Base-by-base conservation (phyloP, 1,140 invertebrate genomes). In the Gonatopus flavifemur region DNA sequence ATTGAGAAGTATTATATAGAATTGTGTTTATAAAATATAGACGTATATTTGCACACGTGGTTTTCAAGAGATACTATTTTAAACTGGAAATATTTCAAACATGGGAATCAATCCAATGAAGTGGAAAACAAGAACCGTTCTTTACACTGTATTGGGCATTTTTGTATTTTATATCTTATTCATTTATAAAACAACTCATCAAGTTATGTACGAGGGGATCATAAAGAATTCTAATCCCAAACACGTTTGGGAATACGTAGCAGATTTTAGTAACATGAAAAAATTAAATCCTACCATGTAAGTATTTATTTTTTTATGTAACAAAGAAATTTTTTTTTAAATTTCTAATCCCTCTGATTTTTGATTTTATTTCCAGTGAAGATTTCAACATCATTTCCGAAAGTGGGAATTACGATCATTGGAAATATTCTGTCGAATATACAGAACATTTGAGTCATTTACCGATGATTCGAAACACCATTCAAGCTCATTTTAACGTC, bases 181-280 rank as follows among this genome's bases (percentile, higher is more conserved):
- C 42, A 20, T 76, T 49, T 62, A 74, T 43, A 78, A 76, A 42
- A 67, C 61, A 57, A 68, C 49, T 1, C 40, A 71, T 56, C 41
- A 62, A 25, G 64, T 72, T 10, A 32, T 53, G 10, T 67, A 77
- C 24, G 73, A 81, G 52, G 67, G 59, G 38, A 61, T 66, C 25
- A 76, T 86, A 51, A 60, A 65, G 25, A 79, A 84, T 59, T 66
- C 80, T 0, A 76, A 81, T 59, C 79, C 86, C 13, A 77, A 80
- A 57, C 68, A 72, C n/a, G 81, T 86, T 12, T 88, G 87, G 86
- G 85, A 88, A 67, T 88, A 82, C 67, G 79, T 88, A 15, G 84
- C 86, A 2, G 87, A 89, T 72, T 89, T 89, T 53, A 86, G 82
- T 57, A 88, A 89, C 57, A 84, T 85, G 80, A 81, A 83, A 42